Percentiles rank a stretch among this genome's conserved stretches.
Evolutionary conservation across 2,888 invertebrate species (phyloP).

Genomic region (Rhagonycha lutea): DNA sequence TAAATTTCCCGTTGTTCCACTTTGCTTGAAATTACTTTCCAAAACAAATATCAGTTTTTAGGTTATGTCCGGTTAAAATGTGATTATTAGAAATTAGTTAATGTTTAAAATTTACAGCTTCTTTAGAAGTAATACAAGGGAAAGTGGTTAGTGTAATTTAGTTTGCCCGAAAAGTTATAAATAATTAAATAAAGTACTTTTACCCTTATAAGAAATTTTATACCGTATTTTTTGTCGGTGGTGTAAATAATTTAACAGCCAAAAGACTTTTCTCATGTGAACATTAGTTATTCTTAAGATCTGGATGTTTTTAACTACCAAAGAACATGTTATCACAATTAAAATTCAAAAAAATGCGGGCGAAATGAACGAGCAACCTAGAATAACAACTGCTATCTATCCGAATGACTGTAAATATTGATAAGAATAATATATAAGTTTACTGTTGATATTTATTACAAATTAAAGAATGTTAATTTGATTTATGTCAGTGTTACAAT

Average conservation of each 20-base stretch:
- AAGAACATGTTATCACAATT: background rate
- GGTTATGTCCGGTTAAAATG: background rate
- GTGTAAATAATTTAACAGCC: background rate
- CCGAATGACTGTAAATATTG: background rate
- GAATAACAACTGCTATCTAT: background rate
- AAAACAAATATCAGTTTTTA: conserved; percentile 4
- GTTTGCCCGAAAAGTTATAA: background rate
- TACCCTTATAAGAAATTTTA: background rate
- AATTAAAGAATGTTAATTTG: background rate
- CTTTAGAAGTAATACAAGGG: background rate
- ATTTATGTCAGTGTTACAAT: background rate
- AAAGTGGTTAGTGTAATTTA: background rate
- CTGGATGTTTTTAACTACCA: background rate
- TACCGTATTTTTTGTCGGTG: background rate
- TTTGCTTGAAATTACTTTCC: background rate
- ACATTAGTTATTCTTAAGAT: background rate
- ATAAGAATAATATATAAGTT: background rate
- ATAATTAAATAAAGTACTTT: background rate
- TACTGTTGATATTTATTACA: background rate
- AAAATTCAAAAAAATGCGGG: background rate
- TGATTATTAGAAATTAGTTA: background rate
- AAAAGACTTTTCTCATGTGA: background rate
- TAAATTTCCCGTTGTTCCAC: background rate
- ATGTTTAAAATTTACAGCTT: background rate
- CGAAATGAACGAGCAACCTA: no score